Base-by-base conservation (phyloP, 2,888 invertebrate genomes). In the Campopleginae sp. region DNA sequence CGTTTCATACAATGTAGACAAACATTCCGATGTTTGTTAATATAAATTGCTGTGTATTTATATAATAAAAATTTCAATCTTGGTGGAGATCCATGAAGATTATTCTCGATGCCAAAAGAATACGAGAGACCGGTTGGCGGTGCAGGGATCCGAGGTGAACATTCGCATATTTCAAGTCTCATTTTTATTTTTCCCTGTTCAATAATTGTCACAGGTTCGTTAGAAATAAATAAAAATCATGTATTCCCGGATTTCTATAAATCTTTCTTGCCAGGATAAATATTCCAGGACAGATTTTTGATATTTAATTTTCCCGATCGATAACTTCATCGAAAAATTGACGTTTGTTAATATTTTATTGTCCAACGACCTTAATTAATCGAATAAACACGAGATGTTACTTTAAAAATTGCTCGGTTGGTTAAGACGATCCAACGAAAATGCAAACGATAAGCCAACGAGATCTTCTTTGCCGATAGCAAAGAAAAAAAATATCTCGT, bases 141-240 rank as follows among this genome's bases (percentile, higher is more conserved):
- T 38, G 31, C 66, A 42, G 63, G 31, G 19, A 14, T 38, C 66
- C 58, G 63, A 77, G 84, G 77, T 84, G 46, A 84, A 84, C 42
- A 72, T 84, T 84, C 84, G 58, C 84, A 72, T 84, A 72, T 46
- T 84, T 84, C 48, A 61, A 80, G 61, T 63, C 51, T 7, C 42
- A 46, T 51, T 68, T 78, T 74, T 61, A 42, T 74, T 10, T 14
- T 44, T 10, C 23, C 7, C 23, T 44, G 61, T 27, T 44, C 31
- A 31, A 44, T 61, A 61, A n/a, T 17, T 42, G 42, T 46, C 61
- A 1, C 58, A 14, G 23, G 38, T 38, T 27, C 31, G 27, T 38
- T 61, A 10, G 3, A 12, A 23, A 44, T 61, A n/a, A 46, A 75
- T 31, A 44, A 42, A 61, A 61, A 17, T 61, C 27, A n/a, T 31